Base-by-base conservation (phyloP, 2,113 vertebrate genomes). In the Prunella fulvescens region DNA sequence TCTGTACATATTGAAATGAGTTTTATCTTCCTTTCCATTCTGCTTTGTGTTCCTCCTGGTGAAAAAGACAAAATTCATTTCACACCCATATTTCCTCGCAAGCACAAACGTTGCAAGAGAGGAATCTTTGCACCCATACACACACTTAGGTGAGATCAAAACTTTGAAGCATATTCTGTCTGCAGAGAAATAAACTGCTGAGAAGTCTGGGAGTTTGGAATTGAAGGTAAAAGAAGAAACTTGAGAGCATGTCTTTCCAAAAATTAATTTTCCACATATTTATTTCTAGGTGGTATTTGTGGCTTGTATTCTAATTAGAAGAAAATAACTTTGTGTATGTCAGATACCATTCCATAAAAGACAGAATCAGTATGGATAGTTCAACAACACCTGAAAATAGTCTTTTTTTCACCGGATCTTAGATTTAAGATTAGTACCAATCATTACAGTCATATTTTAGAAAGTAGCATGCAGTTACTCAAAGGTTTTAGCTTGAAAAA, bases 1-100 rank as follows among this genome's bases (percentile, higher is more conserved):
- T 71, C 79, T 73, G 81, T 90, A 86, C 91, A 77, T 95, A 96
- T 95, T 97, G 84, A 96, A 97, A 97, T 94, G 78, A 95, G 90
- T 78, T 96, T 94, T 96, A 90, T 90, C 91, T 94, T 69, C 65
- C 87, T 73, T 86, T 81, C 72, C 86, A 90, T 73, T 95, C 91
- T 78, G 53, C 51, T 95, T 80, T 81, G 82, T 50, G 39, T 33
- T 88, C 61, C 54, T 91, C 33, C 47, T 44, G 37, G 93, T 87
- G 77, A 87, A 95, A 93, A 73, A 90, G 47, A 92, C 74, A 83
- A 94, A 96, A 96, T 53, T 24, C 42, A 69, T 66, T 84, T 90
- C 78, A 93, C 84, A 94, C 48, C 35, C 66, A 5, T 44, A 67
- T 87, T 83, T 95, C 42, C 53, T 88, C 0, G 0, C 70, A 71